Evolutionary conservation across 2,888 invertebrate species (phyloP), one percentile per base, ranked within the genome.

Genomic region (Epinotia ramella): DNA sequence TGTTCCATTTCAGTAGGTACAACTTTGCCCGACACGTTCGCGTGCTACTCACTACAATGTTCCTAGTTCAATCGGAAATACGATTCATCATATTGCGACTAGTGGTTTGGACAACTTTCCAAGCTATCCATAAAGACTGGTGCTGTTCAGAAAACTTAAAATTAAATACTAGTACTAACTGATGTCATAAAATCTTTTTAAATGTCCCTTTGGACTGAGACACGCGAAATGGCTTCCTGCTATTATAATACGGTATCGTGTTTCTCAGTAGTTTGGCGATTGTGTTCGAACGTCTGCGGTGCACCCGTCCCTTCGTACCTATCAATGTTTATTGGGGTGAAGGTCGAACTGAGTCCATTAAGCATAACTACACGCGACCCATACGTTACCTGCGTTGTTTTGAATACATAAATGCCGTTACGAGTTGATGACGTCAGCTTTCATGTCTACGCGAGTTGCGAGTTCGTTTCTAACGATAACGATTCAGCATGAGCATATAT

Each of bases 181-280:
- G 66, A 79, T 80, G 77, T 77, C 79, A 84, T 87, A 88, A 87
- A 86, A 78, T 79, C 77, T 73, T 89, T 88, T 66, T 59, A 70
- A 53, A 66, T 20, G 18, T 67, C 56, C 44, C n/a, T 67, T 44
- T 87, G 85, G 88, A 88, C 88, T 87, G 85, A 86, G 84, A 84
- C 87, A 88, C 88, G 85, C 88, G 20, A 84, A 85, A 85, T 87
- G 82, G 85, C 86, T 89, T 88, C 88, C 87, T 85, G 78, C 77
- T 86, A 46, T 46, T 81, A 81, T 78, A 40, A 9, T 78, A 82
- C 83, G 85, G 85, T 88, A 85, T 88, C 92, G 89, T 92, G 92
- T 87, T 87, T 81, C 84, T 79, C 77, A 82, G 86, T 87, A 87
- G 66, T 66, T 66, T 18, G 12, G 53, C 66, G n/a, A 53, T 66